Percentiles rank a stretch among this genome's conserved stretches.
phyloP scores from a whole-genome alignment of 1,140 invertebrate species.

The Ceratosolen fusciceps region DNA sequence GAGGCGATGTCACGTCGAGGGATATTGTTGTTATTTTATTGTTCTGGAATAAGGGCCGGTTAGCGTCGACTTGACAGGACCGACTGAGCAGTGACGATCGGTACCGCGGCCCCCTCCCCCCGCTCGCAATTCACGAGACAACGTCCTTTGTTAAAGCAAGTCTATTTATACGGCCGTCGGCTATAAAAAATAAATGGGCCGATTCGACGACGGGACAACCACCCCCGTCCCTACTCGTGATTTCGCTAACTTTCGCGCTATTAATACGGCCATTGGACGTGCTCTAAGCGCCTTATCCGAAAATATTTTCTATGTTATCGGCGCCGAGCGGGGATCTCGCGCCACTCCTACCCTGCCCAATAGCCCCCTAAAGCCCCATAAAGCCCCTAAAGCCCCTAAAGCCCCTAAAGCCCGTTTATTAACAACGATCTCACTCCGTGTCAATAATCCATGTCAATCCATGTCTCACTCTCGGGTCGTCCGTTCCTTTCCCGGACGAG shows the following conservation, averaged over 20 bases:
- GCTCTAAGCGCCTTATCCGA: constrained; percentile 22
- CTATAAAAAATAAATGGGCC: constrained; percentile 27
- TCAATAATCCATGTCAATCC: too few relatives aligned
- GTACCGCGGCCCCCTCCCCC: too few relatives aligned
- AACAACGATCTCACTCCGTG: too few relatives aligned
- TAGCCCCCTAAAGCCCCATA: too few relatives aligned
- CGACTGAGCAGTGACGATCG: not conserved
- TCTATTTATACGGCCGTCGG: constrained; percentile 15
- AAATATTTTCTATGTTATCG: too few relatives aligned
- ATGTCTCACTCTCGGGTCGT: too few relatives aligned
- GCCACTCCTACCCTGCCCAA: too few relatives aligned
- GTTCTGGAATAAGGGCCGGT: not conserved
- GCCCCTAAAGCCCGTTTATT: not conserved
- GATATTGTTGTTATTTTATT: too few relatives aligned
- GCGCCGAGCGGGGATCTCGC: too few relatives aligned
- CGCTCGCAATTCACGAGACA: not conserved
- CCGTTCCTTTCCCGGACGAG: too few relatives aligned
- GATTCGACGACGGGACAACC: constrained; percentile 15
- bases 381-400: too few relatives aligned
- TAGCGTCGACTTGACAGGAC: not conserved
- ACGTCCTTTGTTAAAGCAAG: constrained; percentile 38
- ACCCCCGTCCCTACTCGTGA: constrained; percentile 25
- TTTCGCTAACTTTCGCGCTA: not conserved
- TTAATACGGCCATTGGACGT: constrained; percentile 42
- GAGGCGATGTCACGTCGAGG: too few relatives aligned